Conservation (phyloP, 2,888 invertebrate genomes). For the Bruchidius siliquastri region DNA sequence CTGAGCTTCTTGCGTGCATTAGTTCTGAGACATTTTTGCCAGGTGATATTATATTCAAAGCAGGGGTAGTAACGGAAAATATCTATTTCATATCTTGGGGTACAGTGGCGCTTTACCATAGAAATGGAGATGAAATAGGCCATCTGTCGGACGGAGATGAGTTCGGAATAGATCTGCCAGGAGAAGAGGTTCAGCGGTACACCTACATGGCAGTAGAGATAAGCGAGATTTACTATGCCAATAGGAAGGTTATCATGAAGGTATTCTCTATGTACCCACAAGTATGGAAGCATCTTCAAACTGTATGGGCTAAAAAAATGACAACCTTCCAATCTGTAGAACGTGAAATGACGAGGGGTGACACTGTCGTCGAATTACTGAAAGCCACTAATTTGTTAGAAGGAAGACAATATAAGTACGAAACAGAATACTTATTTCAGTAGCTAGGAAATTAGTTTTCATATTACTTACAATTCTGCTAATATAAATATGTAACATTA, state of each 20-base stretch:
- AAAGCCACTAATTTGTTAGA: background rate
- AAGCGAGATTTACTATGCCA: slow-evolving; percentile 33
- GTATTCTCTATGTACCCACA: background rate
- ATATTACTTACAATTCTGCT: no score
- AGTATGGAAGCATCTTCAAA: background rate
- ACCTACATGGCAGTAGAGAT: slow-evolving; percentile 35
- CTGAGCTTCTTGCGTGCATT: slow-evolving; percentile 20
- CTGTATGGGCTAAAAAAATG: background rate
- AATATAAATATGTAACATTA: no score
- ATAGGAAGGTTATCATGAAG: background rate
- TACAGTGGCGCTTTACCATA: slow-evolving; percentile 47
- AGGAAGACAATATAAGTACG: background rate
- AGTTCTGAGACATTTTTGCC: slow-evolving; percentile 11
- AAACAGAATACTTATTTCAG: background rate
- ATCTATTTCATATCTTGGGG: slow-evolving; percentile 53
- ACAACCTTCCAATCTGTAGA: background rate
- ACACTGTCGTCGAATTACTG: background rate
- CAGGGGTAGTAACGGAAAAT: slow-evolving; percentile 42
- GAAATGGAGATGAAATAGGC: slow-evolving; percentile 49
- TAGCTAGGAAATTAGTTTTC: no score
- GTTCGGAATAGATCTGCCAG: slow-evolving; percentile 41
- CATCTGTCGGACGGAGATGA: slow-evolving; percentile 53
- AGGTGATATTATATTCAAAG: slow-evolving; percentile 45
- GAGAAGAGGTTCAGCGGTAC: slow-evolving; percentile 17
- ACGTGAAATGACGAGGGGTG: background rate